A percentile compares a stretch with the other conserved stretches of the same genome.
Evolutionary conservation across 2,888 invertebrate genomes (phyloP).

Genomic region (Diploptera punctata): DNA sequence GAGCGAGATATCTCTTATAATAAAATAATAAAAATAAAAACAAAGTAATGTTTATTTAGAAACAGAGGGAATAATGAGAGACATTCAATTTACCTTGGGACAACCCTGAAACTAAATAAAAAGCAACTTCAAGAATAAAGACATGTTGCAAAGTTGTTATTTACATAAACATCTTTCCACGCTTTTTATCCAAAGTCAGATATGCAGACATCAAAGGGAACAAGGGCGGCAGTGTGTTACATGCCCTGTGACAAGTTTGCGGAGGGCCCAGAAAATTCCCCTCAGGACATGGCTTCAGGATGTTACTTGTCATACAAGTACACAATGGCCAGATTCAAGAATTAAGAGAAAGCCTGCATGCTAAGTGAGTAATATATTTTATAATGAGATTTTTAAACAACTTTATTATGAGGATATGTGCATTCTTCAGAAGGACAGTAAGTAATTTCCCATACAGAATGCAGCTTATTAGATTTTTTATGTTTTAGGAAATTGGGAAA

Average conservation of each 20-base stretch:
- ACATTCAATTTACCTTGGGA: too few relatives aligned
- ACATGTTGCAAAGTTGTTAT: background rate
- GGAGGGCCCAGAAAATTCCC: background rate
- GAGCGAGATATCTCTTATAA: too few relatives aligned
- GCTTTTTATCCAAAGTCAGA: background rate
- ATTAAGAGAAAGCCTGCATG: background rate
- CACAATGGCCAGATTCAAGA: background rate
- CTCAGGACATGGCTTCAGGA: background rate
- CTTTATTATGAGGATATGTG: too few relatives aligned
- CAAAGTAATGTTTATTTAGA: too few relatives aligned
- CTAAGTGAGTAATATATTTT: too few relatives aligned
- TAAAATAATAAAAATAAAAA: too few relatives aligned
- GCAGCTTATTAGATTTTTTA: too few relatives aligned
- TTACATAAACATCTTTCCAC: background rate
- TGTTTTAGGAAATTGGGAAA: too few relatives aligned
- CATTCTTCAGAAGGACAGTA: too few relatives aligned
- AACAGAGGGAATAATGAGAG: too few relatives aligned
- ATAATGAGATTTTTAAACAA: too few relatives aligned
- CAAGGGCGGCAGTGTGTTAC: background rate
- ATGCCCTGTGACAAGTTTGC: constrained; percentile 1
- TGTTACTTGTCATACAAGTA: background rate
- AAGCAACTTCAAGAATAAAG: background rate
- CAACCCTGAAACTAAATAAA: background rate
- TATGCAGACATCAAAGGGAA: background rate
- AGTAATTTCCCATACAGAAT: too few relatives aligned